Evolutionary conservation across 2,797 vertebrate species (phyloP).

Genomic region (Phrynocephalus forsythii): DNA sequence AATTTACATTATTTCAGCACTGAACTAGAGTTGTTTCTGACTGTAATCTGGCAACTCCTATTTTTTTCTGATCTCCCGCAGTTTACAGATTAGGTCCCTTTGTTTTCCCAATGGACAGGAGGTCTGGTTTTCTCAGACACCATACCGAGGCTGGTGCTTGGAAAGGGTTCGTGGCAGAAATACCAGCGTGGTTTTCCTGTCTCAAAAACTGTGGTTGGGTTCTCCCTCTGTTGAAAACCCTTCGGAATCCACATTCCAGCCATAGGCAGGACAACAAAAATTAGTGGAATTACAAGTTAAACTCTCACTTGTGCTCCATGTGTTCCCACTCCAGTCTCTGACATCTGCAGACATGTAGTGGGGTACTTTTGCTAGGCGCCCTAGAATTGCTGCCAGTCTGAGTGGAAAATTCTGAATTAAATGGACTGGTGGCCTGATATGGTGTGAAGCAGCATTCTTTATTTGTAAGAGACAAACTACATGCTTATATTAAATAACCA

Average conservation of each 20-base stretch:
- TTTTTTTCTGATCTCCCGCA: no score
- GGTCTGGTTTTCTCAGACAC: no score
- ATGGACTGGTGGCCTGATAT: not conserved
- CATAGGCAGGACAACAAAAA: not conserved
- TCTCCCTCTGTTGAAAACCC: no score
- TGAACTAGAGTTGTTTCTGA: no score
- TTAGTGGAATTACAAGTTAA: not conserved
- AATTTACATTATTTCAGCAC: not conserved
- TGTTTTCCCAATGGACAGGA: no score
- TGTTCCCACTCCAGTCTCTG: no score
- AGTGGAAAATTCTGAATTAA: not conserved
- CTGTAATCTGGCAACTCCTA: no score
- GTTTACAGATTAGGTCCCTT: no score
- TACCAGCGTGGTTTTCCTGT: no score
- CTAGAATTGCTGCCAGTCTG: not conserved
- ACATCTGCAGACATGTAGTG: not conserved
- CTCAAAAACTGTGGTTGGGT: no score
- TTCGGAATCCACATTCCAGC: not conserved
- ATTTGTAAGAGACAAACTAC: not conserved
- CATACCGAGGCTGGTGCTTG: no score
- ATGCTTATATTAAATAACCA: not conserved
- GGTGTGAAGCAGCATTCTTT: not conserved
- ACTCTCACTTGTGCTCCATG: not conserved
- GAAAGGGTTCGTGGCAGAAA: no score
- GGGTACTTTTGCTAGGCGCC: not conserved